Percentiles rank a stretch among this genome's conserved stretches.
Conservation (phyloP, 2,113 vertebrate genomes). For the Eupsittula cactorum region DNA sequence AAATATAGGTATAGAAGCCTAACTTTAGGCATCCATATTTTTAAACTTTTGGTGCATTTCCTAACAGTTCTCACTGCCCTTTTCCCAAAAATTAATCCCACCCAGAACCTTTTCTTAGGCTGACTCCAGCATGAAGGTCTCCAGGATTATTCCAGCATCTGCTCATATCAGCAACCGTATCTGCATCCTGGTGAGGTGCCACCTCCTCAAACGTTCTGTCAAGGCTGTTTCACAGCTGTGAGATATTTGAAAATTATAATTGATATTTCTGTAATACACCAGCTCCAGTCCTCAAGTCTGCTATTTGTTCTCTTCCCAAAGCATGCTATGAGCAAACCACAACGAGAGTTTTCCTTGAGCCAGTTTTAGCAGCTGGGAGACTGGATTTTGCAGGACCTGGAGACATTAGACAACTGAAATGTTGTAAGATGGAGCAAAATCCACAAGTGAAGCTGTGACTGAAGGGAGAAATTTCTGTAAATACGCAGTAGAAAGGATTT, state of each 20-base stretch:
- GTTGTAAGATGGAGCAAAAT: not conserved
- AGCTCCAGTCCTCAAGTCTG: slow-evolving; percentile 18
- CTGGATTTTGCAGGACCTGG: slow-evolving; percentile 9
- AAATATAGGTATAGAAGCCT: not conserved
- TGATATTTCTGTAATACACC: slow-evolving; percentile 43
- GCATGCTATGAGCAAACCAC: slow-evolving; percentile 23
- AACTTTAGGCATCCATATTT: not conserved
- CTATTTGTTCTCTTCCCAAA: slow-evolving; percentile 52
- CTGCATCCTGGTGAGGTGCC: not conserved
- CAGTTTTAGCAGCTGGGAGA: slow-evolving; percentile 53
- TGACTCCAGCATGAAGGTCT: not conserved
- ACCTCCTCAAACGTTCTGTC: not conserved
- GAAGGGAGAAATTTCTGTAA: not conserved
- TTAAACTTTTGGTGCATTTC: not conserved
- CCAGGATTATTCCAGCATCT: not conserved
- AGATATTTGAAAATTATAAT: slow-evolving; percentile 12
- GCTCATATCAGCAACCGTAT: not conserved
- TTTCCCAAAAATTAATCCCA: not conserved
- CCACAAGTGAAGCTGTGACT: not conserved
- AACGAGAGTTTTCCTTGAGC: slow-evolving; percentile 30
- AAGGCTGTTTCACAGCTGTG: not conserved
- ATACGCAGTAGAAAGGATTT: not conserved
- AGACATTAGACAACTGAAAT: slow-evolving; percentile 11
- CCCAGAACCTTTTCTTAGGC: not conserved
- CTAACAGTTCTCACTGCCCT: not conserved